phyloP scores from a whole-genome alignment of 1,140 invertebrate genomes.

The Drosophila pandora region DNA sequence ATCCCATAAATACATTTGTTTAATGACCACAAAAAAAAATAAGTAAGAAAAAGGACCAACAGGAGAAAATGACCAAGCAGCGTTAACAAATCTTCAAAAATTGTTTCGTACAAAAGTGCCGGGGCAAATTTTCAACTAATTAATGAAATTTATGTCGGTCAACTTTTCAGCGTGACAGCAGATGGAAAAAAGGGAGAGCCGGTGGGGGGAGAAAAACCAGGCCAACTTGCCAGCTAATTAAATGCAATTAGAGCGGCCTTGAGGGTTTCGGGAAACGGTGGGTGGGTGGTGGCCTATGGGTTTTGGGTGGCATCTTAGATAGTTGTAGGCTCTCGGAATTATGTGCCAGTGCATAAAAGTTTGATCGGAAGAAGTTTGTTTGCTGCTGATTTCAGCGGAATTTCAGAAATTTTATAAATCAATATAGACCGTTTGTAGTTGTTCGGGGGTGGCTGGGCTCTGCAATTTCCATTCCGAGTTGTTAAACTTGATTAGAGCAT shows the following conservation, averaged over 20 bases:
- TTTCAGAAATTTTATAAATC: conserved; percentile 49
- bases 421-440: conserved; percentile 37
- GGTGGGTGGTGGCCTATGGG: background rate
- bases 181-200: conserved; percentile 1
- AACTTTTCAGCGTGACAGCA: conserved; percentile 44
- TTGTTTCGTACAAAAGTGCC: conserved; percentile 40
- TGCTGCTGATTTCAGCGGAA: conserved; percentile 62
- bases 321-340: conserved; percentile 20
- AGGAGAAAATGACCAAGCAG: conserved; percentile 36
- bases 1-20: conserved; percentile 56
- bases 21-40: conserved; percentile 45
- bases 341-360: conserved; percentile 43
- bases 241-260: conserved; percentile 58
- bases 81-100: conserved; percentile 69
- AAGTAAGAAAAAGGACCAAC: conserved; percentile 21
- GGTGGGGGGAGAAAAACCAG: conserved; percentile 26
- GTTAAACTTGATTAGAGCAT: conserved; percentile 41
- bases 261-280: background rate
- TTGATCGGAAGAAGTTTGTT: conserved; percentile 64
- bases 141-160: conserved; percentile 76
- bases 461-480: conserved; percentile 25
- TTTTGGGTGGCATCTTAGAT: conserved; percentile 14
- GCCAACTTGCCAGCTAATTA: conserved; percentile 59
- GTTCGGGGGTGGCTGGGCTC: conserved; percentile 8
- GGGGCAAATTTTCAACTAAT: conserved; percentile 64